These are phyloP conservation scores for Nemapogon koenigi DNA, from an alignment of 2,888 invertebrate genomes.

Conservation along the genomic window DNA sequence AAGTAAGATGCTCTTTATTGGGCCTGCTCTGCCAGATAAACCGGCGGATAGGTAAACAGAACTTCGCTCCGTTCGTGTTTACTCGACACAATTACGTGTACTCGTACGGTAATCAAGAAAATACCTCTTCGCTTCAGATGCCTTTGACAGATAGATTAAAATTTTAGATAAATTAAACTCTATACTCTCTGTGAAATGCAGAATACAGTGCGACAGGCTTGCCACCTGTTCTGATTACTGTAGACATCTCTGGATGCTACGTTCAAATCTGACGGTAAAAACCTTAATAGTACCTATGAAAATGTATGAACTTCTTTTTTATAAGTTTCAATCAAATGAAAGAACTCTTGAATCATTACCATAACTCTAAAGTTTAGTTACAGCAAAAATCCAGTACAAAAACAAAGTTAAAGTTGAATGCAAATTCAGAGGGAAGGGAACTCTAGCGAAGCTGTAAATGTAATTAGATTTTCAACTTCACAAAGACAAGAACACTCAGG, in stretches of 20 bases:
- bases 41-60: slow-evolving; percentile 36
- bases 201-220: too few relatives aligned
- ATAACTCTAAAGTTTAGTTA: slow-evolving; percentile 9
- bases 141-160: too few relatives aligned
- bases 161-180: too few relatives aligned
- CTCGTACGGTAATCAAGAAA: too few relatives aligned
- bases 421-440: slow-evolving; percentile 50
- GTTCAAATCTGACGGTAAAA: too few relatives aligned
- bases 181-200: too few relatives aligned
- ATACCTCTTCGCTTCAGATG: too few relatives aligned
- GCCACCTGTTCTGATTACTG: too few relatives aligned
- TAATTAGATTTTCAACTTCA: slow-evolving; percentile 64
- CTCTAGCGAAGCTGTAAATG: slow-evolving; percentile 58
- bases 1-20: slow-evolving; percentile 56
- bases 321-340: slow-evolving; percentile 7
- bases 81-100: slow-evolving; percentile 5
- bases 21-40: slow-evolving; percentile 45
- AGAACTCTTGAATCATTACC: slow-evolving; percentile 6
- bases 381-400: slow-evolving; percentile 8
- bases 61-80: slow-evolving; percentile 3
- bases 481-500: slow-evolving; percentile 61
- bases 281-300: too few relatives aligned
- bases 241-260: too few relatives aligned
- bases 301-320: too few relatives aligned
- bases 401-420: slow-evolving; percentile 24